These are phyloP conservation scores for Polyploca ridens DNA, from an alignment of 2,888 invertebrate genomes.

Conservation along the genomic window DNA sequence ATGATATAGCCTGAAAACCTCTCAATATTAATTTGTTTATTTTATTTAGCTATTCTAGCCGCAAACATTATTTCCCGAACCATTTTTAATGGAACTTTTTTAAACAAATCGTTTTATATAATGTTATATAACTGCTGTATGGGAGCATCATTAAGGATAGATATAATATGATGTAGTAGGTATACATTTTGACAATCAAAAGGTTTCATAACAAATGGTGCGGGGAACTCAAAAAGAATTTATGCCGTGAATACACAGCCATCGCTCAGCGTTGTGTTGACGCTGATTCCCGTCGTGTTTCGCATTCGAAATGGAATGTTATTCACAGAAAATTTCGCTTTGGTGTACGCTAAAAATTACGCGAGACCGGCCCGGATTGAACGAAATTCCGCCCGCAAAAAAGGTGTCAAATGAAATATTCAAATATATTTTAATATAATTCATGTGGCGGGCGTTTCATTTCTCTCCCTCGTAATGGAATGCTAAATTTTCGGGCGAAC, in stretches of 20 bases:
- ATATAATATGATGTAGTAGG: slow-evolving; percentile 13
- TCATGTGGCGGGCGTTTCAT: slow-evolving; percentile 85
- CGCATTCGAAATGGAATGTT: slow-evolving; percentile 82
- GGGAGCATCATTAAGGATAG: too few species aligned
- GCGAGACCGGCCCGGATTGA: slow-evolving; percentile 77
- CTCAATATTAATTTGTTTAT: too few species aligned
- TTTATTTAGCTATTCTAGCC: too few species aligned
- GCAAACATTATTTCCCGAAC: too few species aligned
- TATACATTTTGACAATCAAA: slow-evolving; percentile 29
- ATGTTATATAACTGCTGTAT: too few species aligned
- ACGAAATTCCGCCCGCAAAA: slow-evolving; percentile 81
- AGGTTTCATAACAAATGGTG: slow-evolving; percentile 50
- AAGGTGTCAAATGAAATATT: slow-evolving; percentile 85
- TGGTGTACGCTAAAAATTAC: slow-evolving; percentile 82
- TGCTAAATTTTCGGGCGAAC: slow-evolving; percentile 84
- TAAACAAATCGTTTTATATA: too few species aligned
- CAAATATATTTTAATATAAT: slow-evolving; percentile 85
- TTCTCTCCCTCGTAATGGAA: slow-evolving; percentile 85
- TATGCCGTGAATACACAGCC: slow-evolving; percentile 67
- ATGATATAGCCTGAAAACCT: too few species aligned
- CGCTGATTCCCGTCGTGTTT: slow-evolving; percentile 80
- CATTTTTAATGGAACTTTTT: too few species aligned
- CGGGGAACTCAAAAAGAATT: slow-evolving; percentile 72
- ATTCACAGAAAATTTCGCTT: slow-evolving; percentile 79
- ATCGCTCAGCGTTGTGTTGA: slow-evolving; percentile 80